Evolutionary conservation across 2,888 invertebrate genomes (phyloP), one percentile per base, ranked within the genome.

Genomic region (Thereva unica): DNA sequence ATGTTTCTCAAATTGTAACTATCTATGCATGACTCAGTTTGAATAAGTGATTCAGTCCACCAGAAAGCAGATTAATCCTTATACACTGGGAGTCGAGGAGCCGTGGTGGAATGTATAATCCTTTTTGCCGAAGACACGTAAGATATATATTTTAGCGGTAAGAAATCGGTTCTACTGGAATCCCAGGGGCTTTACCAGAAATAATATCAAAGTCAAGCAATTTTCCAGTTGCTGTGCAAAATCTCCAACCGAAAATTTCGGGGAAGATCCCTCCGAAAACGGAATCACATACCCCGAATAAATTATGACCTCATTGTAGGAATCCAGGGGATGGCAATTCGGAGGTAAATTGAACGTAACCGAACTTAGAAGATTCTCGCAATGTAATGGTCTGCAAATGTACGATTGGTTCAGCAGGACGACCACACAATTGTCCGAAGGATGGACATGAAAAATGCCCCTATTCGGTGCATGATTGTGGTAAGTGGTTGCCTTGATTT

Each of bases 391-490:
- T 12, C 67, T 67, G 65, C 69, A 69, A 69, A 69, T 69, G 65
- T 56, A 73, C 9, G 64, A 70, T 49, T 77, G 78, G 77, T 79
- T 76, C 72, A 73, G 72, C 5, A 72, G 69, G 55, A 75, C 73
- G 41, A 74, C 78, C 75, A 74, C 75, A 74, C 78, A 73, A 67
- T 72, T 77, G 71, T 75, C 57, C 76, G 78, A 49, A 74, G 86
- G 67, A 81, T 78, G 70, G 79, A 87, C 76, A 81, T 88, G 80
- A 81, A 82, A 54, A 85, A 85, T 7, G 82, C 86, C 5, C 77
- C 77, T 52, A 79, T 88, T 53, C 85, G 83, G 73, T 82, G 84
- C 63, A 82, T 84, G 67, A 79, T 86, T 53, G 86, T 87, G 80
- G 83, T 83, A 76, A 72, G 78, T 73, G 47, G 67, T 64, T 64